Percentiles rank a stretch among this genome's conserved stretches.
Evolutionary conservation across 2,113 vertebrate genomes (phyloP).

Genomic region (Eurypyga helias): DNA sequence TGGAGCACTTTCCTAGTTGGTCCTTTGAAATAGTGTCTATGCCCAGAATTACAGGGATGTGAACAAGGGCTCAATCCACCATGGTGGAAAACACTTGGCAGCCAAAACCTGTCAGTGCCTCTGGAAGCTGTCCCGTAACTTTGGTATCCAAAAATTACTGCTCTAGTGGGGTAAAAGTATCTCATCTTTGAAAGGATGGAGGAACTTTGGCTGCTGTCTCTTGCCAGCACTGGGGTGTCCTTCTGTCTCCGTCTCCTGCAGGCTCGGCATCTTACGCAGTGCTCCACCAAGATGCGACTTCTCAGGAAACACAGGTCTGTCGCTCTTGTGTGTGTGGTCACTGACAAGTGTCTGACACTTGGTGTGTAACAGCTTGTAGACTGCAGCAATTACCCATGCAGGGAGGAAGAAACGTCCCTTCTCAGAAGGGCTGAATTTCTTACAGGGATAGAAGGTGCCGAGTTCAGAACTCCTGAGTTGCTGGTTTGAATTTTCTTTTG

Average conservation of each 20-base stretch:
- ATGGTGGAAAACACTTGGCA: no score
- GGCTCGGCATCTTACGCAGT: fast-evolving
- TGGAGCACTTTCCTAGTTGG: not conserved
- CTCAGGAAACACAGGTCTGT: fast-evolving
- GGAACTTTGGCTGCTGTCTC: not conserved
- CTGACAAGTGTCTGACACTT: not conserved
- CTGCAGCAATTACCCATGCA: not conserved
- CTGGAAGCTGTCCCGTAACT: not conserved
- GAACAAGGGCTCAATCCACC: not conserved
- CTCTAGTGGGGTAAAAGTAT: not conserved
- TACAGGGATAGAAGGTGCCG: not conserved
- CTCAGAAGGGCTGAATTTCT: not conserved
- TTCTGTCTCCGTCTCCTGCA: not conserved
- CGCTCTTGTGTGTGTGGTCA: not conserved
- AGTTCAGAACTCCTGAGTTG: not conserved
- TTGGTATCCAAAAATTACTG: not conserved
- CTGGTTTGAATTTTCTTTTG: not conserved
- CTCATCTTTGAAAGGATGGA: not conserved
- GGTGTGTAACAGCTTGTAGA: not conserved
- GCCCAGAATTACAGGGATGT: not conserved
- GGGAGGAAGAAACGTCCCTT: not conserved
- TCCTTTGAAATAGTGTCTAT: not conserved
- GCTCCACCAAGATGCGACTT: not conserved
- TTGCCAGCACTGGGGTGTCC: not conserved
- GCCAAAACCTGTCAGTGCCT: not conserved